Base-by-base conservation (phyloP, 2,113 vertebrate species). In the Rhinoderma darwinii region DNA sequence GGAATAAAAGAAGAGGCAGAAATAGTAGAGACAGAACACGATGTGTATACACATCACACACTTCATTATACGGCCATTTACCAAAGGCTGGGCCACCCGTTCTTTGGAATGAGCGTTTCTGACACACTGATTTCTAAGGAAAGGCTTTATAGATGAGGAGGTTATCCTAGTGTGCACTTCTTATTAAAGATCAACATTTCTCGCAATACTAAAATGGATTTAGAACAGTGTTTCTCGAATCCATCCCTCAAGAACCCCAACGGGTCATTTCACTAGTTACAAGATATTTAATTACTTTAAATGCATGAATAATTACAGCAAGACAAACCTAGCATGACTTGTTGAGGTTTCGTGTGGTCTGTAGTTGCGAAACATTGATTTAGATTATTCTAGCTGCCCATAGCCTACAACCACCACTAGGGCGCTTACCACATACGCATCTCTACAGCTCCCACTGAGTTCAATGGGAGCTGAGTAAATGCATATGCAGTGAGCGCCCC, bases 31-130 rank as follows among this genome's bases (percentile, higher is more conserved):
- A 83, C 79, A 75, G 41, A 56, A 35, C 41, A 50, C 54, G 20
- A 43, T 18, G 72, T 50, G 39, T 72, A 72, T 70, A 50, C 61
- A 70, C 61, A 66, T 83, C 51, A 70, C 63, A 83, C 68, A 73
- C 79, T 44, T 54, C 51, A 44, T 50, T 66, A 41, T 87, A 73
- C 27, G 54, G 18, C 17, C 61, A 32, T 80, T 59, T 63, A 82
- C 22, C 12, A 15, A 66, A 66, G 56, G 8, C 56, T 4, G 6
- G 25, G 41, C 14, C 39, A 37, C 50, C 32, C 32, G 20, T 15
- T 39, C 35, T 37, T 51, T 80, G 51, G 32, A 59, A 80, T 37
- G 47, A 78, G 78, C 51, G n/a, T 30, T 30, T 15, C 76, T 37
- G 59, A 66, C 79, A 83, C 63, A 70, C 43, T 27, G 37, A 66